Evolutionary conservation across 2,113 vertebrate species (phyloP).

Genomic region (Varanus komodoensis): DNA sequence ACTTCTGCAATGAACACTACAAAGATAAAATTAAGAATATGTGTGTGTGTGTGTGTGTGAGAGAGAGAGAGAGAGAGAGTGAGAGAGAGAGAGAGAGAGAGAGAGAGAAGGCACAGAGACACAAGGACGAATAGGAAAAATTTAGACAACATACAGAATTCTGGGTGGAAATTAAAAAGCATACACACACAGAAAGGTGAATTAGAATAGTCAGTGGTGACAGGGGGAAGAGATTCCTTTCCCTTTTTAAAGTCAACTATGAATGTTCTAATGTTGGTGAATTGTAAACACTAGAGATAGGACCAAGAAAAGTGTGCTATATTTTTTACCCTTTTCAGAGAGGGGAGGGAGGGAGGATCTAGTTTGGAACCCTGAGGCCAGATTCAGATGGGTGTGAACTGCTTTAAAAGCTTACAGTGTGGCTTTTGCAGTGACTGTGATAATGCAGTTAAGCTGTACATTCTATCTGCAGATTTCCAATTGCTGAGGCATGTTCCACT

Average conservation of each 20-base stretch:
- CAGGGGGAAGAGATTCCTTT: neutral
- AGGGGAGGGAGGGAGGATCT: neutral
- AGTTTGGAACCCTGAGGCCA: neutral
- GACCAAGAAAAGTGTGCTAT: neutral
- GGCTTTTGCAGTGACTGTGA: neutral
- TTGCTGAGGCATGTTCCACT: neutral
- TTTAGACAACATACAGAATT: neutral
- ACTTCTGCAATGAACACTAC: neutral
- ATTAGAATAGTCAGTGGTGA: neutral
- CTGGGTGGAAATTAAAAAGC: neutral
- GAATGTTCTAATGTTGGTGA: neutral
- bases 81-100: no score
- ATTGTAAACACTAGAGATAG: neutral
- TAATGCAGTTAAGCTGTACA: neutral
- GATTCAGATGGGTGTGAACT: neutral
- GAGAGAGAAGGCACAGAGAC: no score
- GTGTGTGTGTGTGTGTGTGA: no score
- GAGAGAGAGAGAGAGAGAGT: no score
- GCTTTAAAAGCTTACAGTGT: neutral
- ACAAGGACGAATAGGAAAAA: neutral
- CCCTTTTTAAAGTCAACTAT: no score
- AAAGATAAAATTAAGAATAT: neutral
- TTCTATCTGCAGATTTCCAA: neutral
- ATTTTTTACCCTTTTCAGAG: neutral
- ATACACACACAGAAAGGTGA: neutral